Evolutionary conservation across 1,140 invertebrate species (phyloP).

Genomic region (Babylonia areolata): DNA sequence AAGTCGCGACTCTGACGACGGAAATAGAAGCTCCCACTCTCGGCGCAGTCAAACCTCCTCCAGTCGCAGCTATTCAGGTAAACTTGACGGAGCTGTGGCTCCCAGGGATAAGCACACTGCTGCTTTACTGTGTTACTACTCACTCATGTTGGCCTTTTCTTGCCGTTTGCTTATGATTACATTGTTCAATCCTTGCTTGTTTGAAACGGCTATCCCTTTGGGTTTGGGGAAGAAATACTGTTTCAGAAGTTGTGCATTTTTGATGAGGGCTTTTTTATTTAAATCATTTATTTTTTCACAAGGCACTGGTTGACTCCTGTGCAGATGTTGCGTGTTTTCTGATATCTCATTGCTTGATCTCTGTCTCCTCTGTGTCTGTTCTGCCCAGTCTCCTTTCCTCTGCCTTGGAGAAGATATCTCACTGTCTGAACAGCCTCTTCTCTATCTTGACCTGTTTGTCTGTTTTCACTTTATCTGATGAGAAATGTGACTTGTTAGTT

Average conservation of each 20-base stretch:
- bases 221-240: neutral
- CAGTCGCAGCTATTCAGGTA: conserved; percentile 23
- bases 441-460: neutral
- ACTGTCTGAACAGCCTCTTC: neutral
- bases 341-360: neutral
- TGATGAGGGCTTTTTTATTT: neutral
- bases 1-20: conserved; percentile 28
- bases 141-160: conserved; percentile 1
- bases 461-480: conserved; percentile 17
- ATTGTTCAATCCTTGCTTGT: neutral
- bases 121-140: neutral
- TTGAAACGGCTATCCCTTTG: neutral
- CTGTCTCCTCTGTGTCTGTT: neutral
- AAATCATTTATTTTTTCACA: neutral
- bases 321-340: neutral
- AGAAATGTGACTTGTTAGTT: too few relatives aligned
- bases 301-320: neutral
- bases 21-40: conserved; percentile 28
- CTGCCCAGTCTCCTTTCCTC: neutral
- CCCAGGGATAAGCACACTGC: neutral
- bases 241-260: neutral
- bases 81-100: neutral
- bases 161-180: conserved; percentile 6
- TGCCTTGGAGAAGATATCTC: too few relatives aligned
- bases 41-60: conserved; percentile 27